phyloP scores from a whole-genome alignment of 1,140 invertebrate genomes.

The Hirudo medicinalis region DNA sequence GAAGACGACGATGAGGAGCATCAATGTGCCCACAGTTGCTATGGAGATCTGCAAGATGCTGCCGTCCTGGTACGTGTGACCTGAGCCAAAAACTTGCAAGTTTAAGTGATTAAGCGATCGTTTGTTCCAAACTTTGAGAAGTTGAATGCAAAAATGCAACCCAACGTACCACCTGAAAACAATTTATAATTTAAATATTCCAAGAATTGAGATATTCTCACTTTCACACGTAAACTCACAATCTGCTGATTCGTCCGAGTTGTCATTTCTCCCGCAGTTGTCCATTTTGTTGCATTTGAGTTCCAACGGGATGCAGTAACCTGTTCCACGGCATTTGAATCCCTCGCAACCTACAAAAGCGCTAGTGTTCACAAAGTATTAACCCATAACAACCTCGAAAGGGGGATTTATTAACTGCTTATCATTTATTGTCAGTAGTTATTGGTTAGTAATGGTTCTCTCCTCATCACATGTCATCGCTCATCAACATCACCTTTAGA shows the following conservation, averaged over 20 bases:
- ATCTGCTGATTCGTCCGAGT: constrained; percentile 21
- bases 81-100: background rate
- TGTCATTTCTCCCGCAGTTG: constrained; percentile 54
- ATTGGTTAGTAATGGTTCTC: too few species aligned
- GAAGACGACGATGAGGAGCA: constrained; percentile 10
- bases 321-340: constrained; percentile 52
- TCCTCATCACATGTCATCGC: too few species aligned
- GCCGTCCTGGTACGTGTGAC: background rate
- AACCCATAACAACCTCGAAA: background rate
- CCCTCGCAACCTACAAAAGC: constrained; percentile 36
- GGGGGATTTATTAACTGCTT: constrained; percentile 21
- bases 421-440: background rate
- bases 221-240: constrained; percentile 10
- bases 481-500: background rate
- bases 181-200: background rate
- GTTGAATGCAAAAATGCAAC: background rate
- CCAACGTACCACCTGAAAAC: background rate
- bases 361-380: background rate
- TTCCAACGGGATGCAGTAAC: constrained; percentile 63
- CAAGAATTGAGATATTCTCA: background rate
- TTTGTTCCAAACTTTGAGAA: background rate
- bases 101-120: background rate
- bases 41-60: background rate
- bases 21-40: background rate
- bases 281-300: constrained; percentile 61